Evolutionary conservation across 2,113 vertebrate species (phyloP).

Genomic region (Mesocricetus auratus): DNA sequence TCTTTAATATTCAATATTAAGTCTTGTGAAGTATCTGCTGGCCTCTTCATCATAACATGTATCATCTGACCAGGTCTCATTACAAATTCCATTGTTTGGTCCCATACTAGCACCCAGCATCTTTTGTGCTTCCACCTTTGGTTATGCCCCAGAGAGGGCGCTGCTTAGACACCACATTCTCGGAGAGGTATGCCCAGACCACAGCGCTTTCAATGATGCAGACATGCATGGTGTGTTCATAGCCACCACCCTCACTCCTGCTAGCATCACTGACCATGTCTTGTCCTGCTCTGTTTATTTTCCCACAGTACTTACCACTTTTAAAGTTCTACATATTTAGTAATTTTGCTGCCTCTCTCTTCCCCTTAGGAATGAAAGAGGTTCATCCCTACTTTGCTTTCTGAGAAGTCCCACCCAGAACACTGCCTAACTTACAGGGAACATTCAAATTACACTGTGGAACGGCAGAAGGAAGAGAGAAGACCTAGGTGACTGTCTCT

Average conservation of each 20-base stretch:
- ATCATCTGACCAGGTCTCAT: not conserved
- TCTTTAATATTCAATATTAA: not conserved
- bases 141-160: too few relatives aligned
- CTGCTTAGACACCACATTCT: not conserved
- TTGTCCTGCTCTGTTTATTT: not conserved
- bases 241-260: too few relatives aligned
- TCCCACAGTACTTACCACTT: not conserved
- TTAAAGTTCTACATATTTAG: not conserved
- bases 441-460: not conserved
- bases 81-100: not conserved
- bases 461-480: not conserved
- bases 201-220: not conserved
- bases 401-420: not conserved
- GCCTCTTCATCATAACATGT: not conserved
- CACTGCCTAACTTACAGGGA: rapidly evolving
- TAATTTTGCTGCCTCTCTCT: not conserved
- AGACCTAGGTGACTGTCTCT: not conserved
- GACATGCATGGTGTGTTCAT: too few relatives aligned
- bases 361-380: not conserved
- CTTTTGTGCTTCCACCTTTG: not conserved
- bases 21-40: not conserved
- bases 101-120: not conserved
- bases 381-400: not conserved
- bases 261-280: not conserved
- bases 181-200: not conserved